Conservation (phyloP, 2,888 invertebrate species). For the Trilocha varians region DNA sequence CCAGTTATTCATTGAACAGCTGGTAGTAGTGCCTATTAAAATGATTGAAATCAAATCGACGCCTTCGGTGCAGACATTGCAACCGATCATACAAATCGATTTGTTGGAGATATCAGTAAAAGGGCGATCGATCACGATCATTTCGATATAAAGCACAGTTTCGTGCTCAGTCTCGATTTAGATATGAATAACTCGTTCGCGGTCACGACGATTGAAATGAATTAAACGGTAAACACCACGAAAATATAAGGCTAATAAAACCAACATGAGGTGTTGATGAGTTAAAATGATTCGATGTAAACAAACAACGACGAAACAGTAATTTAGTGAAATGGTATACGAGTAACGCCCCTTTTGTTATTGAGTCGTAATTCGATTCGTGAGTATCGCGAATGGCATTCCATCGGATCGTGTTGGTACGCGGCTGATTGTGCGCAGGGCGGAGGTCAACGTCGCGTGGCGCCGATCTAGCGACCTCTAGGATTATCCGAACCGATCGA, state of each 20-base stretch:
- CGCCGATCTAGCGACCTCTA: constrained; percentile 52
- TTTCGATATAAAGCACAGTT: constrained; percentile 32
- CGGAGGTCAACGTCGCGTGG: constrained; percentile 42
- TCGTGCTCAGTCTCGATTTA: constrained; percentile 33
- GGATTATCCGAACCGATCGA: constrained; percentile 65
- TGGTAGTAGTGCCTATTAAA: constrained; percentile 25
- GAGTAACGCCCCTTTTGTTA: not conserved
- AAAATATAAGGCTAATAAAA: not conserved
- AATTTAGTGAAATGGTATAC: not conserved
- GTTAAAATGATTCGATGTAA: no score
- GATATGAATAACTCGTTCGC: constrained; percentile 27
- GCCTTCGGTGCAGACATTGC: constrained; percentile 32
- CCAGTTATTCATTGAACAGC: no score
- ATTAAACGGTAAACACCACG: constrained; percentile 20
- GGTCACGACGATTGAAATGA: constrained; percentile 16
- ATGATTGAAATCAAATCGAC: constrained; percentile 27
- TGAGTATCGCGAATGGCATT: constrained; percentile 56
- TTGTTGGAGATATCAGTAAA: constrained; percentile 42
- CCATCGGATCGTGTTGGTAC: constrained; percentile 9
- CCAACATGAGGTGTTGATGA: no score
- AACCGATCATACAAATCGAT: constrained; percentile 42
- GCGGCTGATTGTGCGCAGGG: constrained; percentile 20
- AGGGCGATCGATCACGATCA: constrained; percentile 43
- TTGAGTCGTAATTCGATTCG: constrained; percentile 22
- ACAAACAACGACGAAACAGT: no score